Conservation (phyloP, 2,888 invertebrate species). For the Euclidia mi region DNA sequence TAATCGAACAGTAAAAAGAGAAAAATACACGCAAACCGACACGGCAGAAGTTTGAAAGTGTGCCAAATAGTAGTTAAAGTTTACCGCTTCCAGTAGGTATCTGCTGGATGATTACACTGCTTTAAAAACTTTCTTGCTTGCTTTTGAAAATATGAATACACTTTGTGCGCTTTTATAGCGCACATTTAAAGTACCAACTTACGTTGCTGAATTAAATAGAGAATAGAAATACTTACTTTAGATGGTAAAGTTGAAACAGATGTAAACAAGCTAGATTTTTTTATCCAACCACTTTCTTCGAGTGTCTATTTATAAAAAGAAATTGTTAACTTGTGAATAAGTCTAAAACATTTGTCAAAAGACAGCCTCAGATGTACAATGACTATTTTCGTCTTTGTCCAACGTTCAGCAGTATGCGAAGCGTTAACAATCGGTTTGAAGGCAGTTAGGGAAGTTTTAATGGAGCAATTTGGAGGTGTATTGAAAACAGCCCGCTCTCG, state of each 20-base stretch:
- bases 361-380: slow-evolving; percentile 41
- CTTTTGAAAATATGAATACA: slow-evolving; percentile 49
- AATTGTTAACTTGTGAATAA: slow-evolving; percentile 3
- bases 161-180: slow-evolving; percentile 16
- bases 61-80: slow-evolving; percentile 77
- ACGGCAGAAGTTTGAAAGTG: slow-evolving; percentile 71
- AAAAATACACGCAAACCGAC: slow-evolving; percentile 57
- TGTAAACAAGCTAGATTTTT: too few relatives aligned
- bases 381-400: slow-evolving; percentile 61
- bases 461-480: slow-evolving; percentile 80
- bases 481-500: slow-evolving; percentile 73
- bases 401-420: slow-evolving; percentile 63
- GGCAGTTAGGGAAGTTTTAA: slow-evolving; percentile 79
- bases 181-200: too few relatives aligned
- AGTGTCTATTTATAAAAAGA: background rate
- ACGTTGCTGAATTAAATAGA: too few relatives aligned
- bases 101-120: slow-evolving; percentile 64
- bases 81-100: slow-evolving; percentile 58
- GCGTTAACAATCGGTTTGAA: slow-evolving; percentile 72
- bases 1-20: slow-evolving; percentile 68
- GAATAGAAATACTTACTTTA: background rate
- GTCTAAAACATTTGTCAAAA: slow-evolving; percentile 10
- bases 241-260: too few relatives aligned
- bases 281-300: background rate
- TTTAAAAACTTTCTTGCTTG: slow-evolving; percentile 54